A percentile compares a stretch with the other conserved stretches of the same genome.
Conservation (phyloP, 2,888 invertebrate genomes). For the Dichetophora obliterata region DNA sequence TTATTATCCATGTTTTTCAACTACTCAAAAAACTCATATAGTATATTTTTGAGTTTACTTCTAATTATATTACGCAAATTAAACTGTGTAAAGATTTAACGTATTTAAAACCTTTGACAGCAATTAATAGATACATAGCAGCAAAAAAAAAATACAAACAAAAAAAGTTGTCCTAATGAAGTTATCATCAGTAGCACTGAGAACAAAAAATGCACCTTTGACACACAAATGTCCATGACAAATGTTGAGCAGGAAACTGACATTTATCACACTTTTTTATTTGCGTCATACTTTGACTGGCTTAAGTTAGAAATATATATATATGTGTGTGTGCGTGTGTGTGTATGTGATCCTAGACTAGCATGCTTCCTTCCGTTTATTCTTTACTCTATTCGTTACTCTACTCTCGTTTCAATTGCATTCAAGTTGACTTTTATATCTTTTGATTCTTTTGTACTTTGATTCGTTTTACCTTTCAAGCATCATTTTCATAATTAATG, state of each 20-base stretch:
- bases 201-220: neutral
- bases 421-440: slow-evolving; percentile 45
- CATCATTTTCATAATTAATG: slow-evolving; percentile 66
- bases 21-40: too few species aligned
- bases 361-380: neutral
- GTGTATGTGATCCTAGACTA: neutral
- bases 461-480: slow-evolving; percentile 56
- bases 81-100: neutral
- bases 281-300: slow-evolving; percentile 1
- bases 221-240: slow-evolving; percentile 41
- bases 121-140: slow-evolving; percentile 19
- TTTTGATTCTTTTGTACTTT: slow-evolving; percentile 18
- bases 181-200: neutral
- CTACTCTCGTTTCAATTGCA: slow-evolving; percentile 62
- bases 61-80: too few species aligned
- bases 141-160: neutral
- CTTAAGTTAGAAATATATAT: neutral
- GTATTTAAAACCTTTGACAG: slow-evolving; percentile 23
- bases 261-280: slow-evolving; percentile 60
- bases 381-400: slow-evolving; percentile 46
- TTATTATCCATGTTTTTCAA: too few species aligned
- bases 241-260: slow-evolving; percentile 63
- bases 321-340: too few species aligned
- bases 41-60: too few species aligned
- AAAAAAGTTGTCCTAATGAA: slow-evolving; percentile 21